Percentiles rank a stretch among this genome's conserved stretches.
Conservation (phyloP, 2,888 invertebrate genomes). For the Watsonalla binaria region DNA sequence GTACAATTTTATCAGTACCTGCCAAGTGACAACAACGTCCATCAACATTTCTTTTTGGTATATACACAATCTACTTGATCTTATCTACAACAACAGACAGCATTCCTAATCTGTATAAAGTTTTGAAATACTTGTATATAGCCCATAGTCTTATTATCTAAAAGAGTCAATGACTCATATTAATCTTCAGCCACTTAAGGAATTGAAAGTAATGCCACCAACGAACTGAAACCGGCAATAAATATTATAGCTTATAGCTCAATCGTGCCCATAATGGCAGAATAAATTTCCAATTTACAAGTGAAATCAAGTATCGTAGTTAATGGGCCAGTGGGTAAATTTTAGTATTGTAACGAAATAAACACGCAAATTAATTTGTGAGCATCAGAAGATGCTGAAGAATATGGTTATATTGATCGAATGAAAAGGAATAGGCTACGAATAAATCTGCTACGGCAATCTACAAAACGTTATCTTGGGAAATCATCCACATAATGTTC, state of each 20-base stretch:
- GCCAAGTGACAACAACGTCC: slow-evolving; percentile 29
- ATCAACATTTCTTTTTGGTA: slow-evolving; percentile 15
- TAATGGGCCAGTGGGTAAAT: slow-evolving; percentile 7
- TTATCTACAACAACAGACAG: slow-evolving; percentile 14
- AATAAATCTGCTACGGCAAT: no score
- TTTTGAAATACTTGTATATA: background rate
- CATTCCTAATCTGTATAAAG: background rate
- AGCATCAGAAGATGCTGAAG: no score
- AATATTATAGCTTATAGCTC: slow-evolving; percentile 15
- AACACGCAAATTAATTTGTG: no score
- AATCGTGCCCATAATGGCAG: slow-evolving; percentile 24
- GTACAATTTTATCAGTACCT: slow-evolving; percentile 36
- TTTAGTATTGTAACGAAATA: background rate
- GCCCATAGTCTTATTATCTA: background rate
- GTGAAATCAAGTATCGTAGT: slow-evolving; percentile 22
- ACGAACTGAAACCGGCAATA: slow-evolving; percentile 13
- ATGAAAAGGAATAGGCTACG: no score
- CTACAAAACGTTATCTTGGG: no score
- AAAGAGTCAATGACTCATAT: background rate
- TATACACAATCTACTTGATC: slow-evolving; percentile 18
- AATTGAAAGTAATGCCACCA: slow-evolving; percentile 23
- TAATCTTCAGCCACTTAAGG: slow-evolving; percentile 16
- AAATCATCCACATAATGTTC: no score
- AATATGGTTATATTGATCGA: no score
- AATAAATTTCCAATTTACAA: slow-evolving; percentile 20